Conservation (phyloP, 2,797 vertebrate species). For the Todus mexicanus region DNA sequence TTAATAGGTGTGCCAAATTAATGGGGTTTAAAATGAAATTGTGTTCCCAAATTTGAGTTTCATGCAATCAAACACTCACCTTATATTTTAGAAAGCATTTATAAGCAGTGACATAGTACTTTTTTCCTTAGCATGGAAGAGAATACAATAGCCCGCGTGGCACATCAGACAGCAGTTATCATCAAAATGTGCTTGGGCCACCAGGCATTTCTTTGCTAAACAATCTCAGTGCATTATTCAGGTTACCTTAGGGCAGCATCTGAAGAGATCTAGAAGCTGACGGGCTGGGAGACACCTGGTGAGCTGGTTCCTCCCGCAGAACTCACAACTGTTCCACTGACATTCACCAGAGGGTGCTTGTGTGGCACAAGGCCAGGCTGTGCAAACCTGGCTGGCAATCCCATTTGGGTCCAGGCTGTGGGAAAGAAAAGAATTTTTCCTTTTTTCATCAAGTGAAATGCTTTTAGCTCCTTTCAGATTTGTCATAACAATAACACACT, state of each 20-base stretch:
- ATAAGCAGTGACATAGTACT: not conserved
- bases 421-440: constrained; percentile 9
- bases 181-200: not conserved
- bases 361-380: not conserved
- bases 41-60: not conserved
- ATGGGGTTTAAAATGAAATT: not conserved
- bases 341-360: not conserved
- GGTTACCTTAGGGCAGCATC: not conserved
- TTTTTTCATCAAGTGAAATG: constrained; percentile 32
- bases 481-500: constrained; percentile 57
- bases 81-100: not conserved
- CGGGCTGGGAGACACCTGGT: not conserved
- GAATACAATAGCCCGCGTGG: not conserved
- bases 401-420: not conserved
- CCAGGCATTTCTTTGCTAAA: not conserved
- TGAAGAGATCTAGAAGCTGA: not conserved
- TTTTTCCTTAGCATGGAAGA: not conserved
- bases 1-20: not conserved
- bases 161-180: not conserved
- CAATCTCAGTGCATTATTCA: not conserved
- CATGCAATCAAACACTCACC: not conserved
- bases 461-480: constrained; percentile 62
- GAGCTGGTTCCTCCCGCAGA: not conserved
- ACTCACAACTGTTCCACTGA: not conserved
- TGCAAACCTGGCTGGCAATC: not conserved